A percentile compares a stretch with the other conserved stretches of the same genome.
Conservation (phyloP, 2,113 vertebrate species). For the Plotosus lineatus region DNA sequence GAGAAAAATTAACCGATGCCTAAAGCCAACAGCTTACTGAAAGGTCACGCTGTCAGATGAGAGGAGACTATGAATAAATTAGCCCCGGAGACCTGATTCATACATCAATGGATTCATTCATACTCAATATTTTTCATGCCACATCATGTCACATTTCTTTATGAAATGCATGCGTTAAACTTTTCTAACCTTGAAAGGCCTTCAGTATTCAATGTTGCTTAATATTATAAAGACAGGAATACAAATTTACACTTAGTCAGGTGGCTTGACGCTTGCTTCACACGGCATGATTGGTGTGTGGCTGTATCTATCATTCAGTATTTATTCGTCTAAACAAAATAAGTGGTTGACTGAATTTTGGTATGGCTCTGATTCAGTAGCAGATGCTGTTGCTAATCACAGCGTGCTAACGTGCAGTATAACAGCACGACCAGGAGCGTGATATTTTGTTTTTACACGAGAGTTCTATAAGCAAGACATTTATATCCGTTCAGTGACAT, state of each 20-base stretch:
- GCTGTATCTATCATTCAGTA: background rate
- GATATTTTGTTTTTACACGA: too few relatives aligned
- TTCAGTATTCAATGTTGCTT: background rate
- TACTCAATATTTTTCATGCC: background rate
- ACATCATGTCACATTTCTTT: slow-evolving; percentile 3
- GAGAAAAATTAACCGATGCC: slow-evolving; percentile 9
- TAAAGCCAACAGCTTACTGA: slow-evolving; percentile 14
- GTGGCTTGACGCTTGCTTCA: background rate
- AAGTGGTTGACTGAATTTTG: background rate
- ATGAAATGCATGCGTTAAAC: background rate
- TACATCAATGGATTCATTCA: slow-evolving; percentile 13
- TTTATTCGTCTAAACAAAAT: background rate
- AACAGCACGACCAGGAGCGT: background rate
- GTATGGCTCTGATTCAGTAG: too few relatives aligned
- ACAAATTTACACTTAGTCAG: background rate
- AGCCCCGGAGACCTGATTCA: background rate
- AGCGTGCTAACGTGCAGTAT: too few relatives aligned
- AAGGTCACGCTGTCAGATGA: slow-evolving; percentile 23
- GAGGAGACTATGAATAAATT: background rate
- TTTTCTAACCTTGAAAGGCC: background rate
- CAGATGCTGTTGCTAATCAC: too few relatives aligned
- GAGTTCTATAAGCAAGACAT: too few relatives aligned
- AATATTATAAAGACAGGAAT: background rate
- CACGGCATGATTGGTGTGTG: background rate
- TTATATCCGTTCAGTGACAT: too few relatives aligned